Conservation (phyloP, 2,888 invertebrate genomes). For the Cryptocephalus moraei region DNA sequence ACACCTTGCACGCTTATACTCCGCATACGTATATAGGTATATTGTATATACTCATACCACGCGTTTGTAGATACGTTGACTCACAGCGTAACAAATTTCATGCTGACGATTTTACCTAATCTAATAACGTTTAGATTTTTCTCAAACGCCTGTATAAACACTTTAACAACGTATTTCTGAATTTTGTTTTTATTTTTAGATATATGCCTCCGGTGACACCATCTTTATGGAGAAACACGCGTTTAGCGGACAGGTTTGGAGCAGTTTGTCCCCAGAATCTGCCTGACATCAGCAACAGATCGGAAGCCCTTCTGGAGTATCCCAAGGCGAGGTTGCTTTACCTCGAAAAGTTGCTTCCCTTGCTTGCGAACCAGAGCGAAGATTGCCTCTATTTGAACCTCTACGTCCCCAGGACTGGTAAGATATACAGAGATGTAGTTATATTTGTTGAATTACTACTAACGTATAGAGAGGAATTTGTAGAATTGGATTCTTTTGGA, state of each 20-base stretch:
- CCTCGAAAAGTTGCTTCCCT: constrained; percentile 71
- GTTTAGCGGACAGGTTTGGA: constrained; percentile 69
- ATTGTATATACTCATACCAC: no score
- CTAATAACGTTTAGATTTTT: no score
- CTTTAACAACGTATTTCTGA: no score
- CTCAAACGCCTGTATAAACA: no score
- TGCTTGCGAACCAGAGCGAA: constrained; percentile 88
- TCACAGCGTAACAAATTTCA: no score
- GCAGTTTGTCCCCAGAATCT: constrained; percentile 82
- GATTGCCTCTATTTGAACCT: constrained; percentile 97
- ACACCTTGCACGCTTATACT: no score
- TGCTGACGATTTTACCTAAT: no score
- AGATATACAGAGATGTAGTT: constrained; percentile 33
- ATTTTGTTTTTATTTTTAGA: constrained; percentile 37
- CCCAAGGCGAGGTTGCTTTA: constrained; percentile 78
- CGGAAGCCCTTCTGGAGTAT: constrained; percentile 58
- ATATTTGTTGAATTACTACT: no score
- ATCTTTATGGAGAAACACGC: constrained; percentile 74
- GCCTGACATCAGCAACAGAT: constrained; percentile 48
- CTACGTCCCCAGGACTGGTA: constrained; percentile 78
- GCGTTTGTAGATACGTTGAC: no score
- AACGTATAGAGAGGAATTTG: no score
- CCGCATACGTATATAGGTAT: no score
- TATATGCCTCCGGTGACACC: constrained; percentile 95
- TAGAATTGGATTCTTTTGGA: no score